Conservation (phyloP, 2,888 invertebrate species). For the Nomada ruficornis region DNA sequence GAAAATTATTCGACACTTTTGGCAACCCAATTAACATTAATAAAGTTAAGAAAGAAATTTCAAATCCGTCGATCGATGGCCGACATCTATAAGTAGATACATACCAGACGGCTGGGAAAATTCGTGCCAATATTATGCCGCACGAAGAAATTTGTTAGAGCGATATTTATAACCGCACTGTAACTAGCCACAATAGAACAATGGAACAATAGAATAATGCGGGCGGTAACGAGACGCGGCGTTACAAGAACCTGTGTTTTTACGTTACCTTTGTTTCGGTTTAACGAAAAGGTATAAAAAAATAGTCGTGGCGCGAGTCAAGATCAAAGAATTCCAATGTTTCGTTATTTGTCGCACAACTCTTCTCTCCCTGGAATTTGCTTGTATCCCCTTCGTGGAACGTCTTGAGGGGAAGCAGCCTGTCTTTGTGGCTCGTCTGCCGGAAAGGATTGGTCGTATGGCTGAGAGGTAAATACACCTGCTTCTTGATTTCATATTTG, state of each 20-base stretch:
- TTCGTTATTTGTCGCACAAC: constrained; percentile 37
- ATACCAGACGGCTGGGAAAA: background rate
- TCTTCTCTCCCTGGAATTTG: background rate
- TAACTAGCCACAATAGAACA: constrained; percentile 55
- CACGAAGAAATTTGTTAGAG: constrained; percentile 47
- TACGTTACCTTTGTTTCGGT: constrained; percentile 1
- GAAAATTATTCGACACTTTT: too few relatives aligned
- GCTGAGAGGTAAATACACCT: constrained; percentile 45
- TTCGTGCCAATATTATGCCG: constrained; percentile 35
- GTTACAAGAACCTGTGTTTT: constrained; percentile 13
- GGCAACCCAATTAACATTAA: too few relatives aligned
- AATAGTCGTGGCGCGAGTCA: constrained; percentile 5
- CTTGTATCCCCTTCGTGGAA: constrained; percentile 28
- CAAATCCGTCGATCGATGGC: too few relatives aligned
- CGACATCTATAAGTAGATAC: background rate
- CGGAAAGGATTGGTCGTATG: constrained; percentile 26
- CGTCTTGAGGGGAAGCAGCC: background rate
- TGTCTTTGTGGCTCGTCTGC: constrained; percentile 27
- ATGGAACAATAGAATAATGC: constrained; percentile 59
- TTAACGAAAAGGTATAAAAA: constrained; percentile 30
- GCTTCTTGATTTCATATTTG: constrained; percentile 44
- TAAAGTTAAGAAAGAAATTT: too few relatives aligned
- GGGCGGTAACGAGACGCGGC: constrained; percentile 35
- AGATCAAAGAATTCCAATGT: constrained; percentile 40
- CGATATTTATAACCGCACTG: constrained; percentile 38